phyloP scores from a whole-genome alignment of 2,113 vertebrate species.

The Clupea harengus region DNA sequence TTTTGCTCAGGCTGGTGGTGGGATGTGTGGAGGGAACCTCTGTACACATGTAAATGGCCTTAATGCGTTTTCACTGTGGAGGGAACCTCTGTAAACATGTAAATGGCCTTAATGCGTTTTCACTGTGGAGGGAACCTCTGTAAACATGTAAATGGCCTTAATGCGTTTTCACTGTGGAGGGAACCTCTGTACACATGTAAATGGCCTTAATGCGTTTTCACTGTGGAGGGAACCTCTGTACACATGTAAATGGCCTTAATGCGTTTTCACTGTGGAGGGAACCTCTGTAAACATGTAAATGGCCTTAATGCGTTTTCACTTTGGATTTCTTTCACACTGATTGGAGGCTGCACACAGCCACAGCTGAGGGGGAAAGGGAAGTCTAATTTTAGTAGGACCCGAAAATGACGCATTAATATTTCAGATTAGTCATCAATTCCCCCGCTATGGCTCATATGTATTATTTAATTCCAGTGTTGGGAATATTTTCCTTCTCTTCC shows the following conservation, averaged over 20 bases:
- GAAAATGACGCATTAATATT: not conserved
- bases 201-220: too few relatives aligned
- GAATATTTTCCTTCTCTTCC: not conserved
- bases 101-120: not conserved
- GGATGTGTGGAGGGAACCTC: not conserved
- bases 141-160: not conserved
- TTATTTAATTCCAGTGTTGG: not conserved
- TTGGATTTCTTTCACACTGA: conserved; percentile 4
- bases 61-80: too few relatives aligned
- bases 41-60: too few relatives aligned
- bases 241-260: too few relatives aligned
- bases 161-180: not conserved
- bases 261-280: too few relatives aligned
- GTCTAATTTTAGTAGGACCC: not conserved
- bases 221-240: too few relatives aligned
- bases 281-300: not conserved
- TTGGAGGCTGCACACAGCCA: not conserved
- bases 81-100: not conserved
- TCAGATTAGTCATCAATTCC: not conserved
- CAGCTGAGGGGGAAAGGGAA: not conserved
- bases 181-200: too few relatives aligned
- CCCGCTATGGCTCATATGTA: not conserved
- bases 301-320: not conserved
- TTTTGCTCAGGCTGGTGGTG: not conserved
- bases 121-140: too few relatives aligned